Percentiles rank a stretch among this genome's conserved stretches.
These are phyloP conservation scores for Homarus americanus DNA, from an alignment of 1,140 invertebrate genomes.

Conservation along the genomic window DNA sequence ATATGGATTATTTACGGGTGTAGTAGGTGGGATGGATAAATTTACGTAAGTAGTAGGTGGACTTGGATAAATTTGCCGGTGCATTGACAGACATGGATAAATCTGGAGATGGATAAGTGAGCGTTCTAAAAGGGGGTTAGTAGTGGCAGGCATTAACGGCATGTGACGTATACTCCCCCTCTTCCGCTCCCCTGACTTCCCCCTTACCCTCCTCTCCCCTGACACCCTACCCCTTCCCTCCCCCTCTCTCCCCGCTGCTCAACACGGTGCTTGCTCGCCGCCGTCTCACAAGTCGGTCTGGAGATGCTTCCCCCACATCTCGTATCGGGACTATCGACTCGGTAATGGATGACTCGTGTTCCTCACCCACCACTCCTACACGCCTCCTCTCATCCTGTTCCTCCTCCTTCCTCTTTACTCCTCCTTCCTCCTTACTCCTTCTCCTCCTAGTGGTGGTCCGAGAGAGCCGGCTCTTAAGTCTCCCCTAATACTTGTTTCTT, in stretches of 20 bases:
- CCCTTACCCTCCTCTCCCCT: background rate
- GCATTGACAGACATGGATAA: too few relatives aligned
- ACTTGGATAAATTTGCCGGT: too few relatives aligned
- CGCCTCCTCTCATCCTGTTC: constrained; percentile 32
- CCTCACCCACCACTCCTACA: constrained; percentile 51
- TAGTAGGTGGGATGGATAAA: background rate
- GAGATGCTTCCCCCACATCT: constrained; percentile 31
- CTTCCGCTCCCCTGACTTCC: too few relatives aligned
- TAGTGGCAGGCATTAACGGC: background rate
- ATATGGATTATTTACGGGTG: background rate
- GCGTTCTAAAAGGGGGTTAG: background rate
- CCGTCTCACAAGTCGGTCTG: constrained; percentile 30
- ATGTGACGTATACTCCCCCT: background rate
- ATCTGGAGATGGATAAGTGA: constrained; percentile 1
- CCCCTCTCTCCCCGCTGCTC: background rate
- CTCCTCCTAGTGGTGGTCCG: background rate
- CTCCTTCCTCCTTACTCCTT: background rate
- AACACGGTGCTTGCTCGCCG: background rate
- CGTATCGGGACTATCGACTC: constrained; percentile 61
- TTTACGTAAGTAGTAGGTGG: too few relatives aligned
- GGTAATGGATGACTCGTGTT: constrained; percentile 65
- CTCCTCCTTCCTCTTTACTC: constrained; percentile 12
- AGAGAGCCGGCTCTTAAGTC: background rate
- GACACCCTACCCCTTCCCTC: too few relatives aligned
- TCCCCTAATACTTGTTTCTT: background rate